Conservation (phyloP, 2,888 invertebrate genomes). For the Chironomus riparius region DNA sequence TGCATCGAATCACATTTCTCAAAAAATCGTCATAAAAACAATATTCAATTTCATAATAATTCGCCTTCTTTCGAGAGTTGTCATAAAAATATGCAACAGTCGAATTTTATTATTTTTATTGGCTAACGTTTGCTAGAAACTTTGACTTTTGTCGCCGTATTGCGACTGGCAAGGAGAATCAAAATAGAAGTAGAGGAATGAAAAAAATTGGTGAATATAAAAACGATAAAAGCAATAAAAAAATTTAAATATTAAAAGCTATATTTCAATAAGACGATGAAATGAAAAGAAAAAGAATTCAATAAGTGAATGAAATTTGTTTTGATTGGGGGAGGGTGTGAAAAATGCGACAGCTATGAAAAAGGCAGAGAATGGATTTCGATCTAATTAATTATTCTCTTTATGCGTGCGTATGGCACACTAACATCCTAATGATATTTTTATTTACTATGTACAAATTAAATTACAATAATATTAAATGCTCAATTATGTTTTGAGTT, state of each 20-base stretch:
- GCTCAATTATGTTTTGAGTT: constrained; percentile 22
- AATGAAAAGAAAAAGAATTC: background rate
- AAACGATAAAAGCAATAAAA: constrained; percentile 3
- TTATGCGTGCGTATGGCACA: background rate
- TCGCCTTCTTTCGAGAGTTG: constrained; percentile 30
- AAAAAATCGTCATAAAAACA: background rate
- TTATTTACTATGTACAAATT: constrained; percentile 25
- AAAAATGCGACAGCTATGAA: background rate
- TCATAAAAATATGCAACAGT: constrained; percentile 45
- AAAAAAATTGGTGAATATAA: constrained; percentile 12
- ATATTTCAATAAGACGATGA: constrained; percentile 15
- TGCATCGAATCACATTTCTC: background rate
- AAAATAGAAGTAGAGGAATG: background rate
- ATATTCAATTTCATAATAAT: constrained; percentile 25
- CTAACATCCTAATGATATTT: constrained; percentile 10
- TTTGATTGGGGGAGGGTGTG: background rate
- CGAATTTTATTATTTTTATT: constrained; percentile 44
- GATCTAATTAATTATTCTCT: constrained; percentile 12
- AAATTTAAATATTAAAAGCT: constrained; percentile 25
- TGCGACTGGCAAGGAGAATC: background rate
- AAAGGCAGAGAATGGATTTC: background rate
- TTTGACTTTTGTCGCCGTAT: constrained; percentile 10
- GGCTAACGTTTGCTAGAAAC: constrained; percentile 32
- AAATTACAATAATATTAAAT: constrained; percentile 24
- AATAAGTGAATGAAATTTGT: constrained; percentile 2